Base-by-base conservation (phyloP, 2,113 vertebrate genomes). In the Tonatia bakeri region DNA sequence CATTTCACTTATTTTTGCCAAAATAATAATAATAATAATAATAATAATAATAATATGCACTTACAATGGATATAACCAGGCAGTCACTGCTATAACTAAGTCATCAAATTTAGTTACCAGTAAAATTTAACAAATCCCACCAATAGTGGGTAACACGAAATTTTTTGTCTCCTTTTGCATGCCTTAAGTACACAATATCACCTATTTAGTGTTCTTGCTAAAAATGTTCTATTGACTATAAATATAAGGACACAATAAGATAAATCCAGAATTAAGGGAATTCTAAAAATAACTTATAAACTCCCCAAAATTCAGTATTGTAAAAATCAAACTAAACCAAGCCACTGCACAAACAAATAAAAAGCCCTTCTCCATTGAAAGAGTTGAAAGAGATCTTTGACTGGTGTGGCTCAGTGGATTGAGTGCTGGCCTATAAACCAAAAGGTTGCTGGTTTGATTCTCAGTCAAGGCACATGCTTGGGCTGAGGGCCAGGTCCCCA, bases 91-190 rank as follows among this genome's bases (percentile, higher is more conserved):
- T 31, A 28, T 38, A 70, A 56, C 7, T 2, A 52, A 33, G 4
- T 24, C 43, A 22, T 59, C 8, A 43, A n/a, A 82, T 4, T 87
- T 40, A 76, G 8, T 82, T 31, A 16, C 6, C 19, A 89, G 50
- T 43, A 9, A 54, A 91, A 83, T 31, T 28, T 72, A 56, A 31
- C 61, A 54, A 69, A 56, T 43, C 26, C 31, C 76, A 81, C 28
- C 50, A 81, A 33, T 52, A 28, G 36, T 40, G 26, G 19, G 24
- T 7, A 38, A 38, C 9, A 52, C 19, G 16, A 33, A 75, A 38
- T 54, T 16, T 61, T 17, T 13, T 38, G 22, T 5, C 4, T 33
- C 52, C 0, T 50, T 10, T 17, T 36, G 28, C 0, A 4, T 26
- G 15, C 2, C 13, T 28, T 80, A 38, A 43, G 2, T n/a, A 75